Evolutionary conservation across 2,113 vertebrate species (phyloP), one percentile per base, ranked within the genome.

Genomic region (Nibea coibor): DNA sequence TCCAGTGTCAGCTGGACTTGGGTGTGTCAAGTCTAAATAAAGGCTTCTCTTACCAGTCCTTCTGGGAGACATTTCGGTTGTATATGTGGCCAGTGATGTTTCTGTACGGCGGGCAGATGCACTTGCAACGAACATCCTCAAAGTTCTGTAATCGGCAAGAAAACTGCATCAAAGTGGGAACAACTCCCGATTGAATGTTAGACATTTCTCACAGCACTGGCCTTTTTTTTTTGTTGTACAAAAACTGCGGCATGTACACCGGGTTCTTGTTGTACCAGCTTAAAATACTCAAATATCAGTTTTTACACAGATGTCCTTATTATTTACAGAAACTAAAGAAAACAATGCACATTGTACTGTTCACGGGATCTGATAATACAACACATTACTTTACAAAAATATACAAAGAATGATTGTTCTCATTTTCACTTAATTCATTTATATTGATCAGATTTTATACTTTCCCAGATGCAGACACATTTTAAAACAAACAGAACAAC

Each of bases 51-150:
- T 91, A 99, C 98, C 98, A 99, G 88, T 99, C 97, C 91, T 99
- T 99, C 94, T 99, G 98, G 0, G 96, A 95, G 45, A 97, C 96
- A 43, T 99, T 99, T 89, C 95, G 96, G 90, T 96, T 98, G 89
- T 99, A 99, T 64, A 99, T 96, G 76, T 98, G 95, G 10, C 98
- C 97, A 0, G 94, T 96, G 92, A 97, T 95, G 89, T 98, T 98
- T 77, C 97, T 95, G 71, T 99, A 98, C 0, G 97, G 97, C 0
- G 98, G 97, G 50, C 98, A 99, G 93, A 97, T 97, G 85, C 98
- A 99, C 86, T 98, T 98, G 94, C 97, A 99, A 75, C 97, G 96
- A 58, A 98, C 96, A 86, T 99, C 98, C 93, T 97, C 97, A 0
- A 96, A 97, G 86, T 91, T 97, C 97, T 99, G 93, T 2, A 79